Base-by-base conservation (phyloP, 2,113 vertebrate species). In the Gymnarchus niloticus region DNA sequence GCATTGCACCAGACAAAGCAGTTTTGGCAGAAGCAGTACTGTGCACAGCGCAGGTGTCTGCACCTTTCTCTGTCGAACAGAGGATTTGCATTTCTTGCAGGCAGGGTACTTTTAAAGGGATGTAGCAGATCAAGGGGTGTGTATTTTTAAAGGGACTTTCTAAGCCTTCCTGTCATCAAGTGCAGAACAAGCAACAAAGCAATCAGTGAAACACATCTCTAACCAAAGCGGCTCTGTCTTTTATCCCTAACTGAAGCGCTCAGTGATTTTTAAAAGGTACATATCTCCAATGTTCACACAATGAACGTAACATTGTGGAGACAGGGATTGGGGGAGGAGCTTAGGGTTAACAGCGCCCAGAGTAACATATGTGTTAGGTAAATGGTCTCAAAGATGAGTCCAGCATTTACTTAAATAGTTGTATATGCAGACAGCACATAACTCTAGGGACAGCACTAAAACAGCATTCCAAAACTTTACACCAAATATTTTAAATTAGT, bases 401-500 rank as follows among this genome's bases (percentile, higher is more conserved):
- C 3, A 33, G 14, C 65, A 2, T 41, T 73, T 37, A 7, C 12
- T 73, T 69, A 37, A 69, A 69, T 69, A 25, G 19, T 37, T 69
- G 3, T 25, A 17, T 69, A 14, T 69, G 6, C 8, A 33, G 12
- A 19, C 8, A 33, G 12, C 61, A 69, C 37, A 10, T 14, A 25
- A 33, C 61, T 69, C 61, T 69, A 4, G 28, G 37, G 61, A 37
- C 81, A 17, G 12, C 21, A 87, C 89, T 86, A 90, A 88, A 92
- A 93, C 90, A 88, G 88, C 89, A 90, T 92, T 94, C 90, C 91
- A 90, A 90, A 89, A 88, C 89, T 88, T 93, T 92, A 61, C 86
- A 91, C 28, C 89, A 90, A 92, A 94, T 91, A 93, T 92, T 91
- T 92, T 93, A 91, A 93, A 94, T 92, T 89, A 94, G 92, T 88